Percentiles rank a stretch among this genome's conserved stretches.
Evolutionary conservation across 2,797 vertebrate genomes (phyloP).

Genomic region (Pangasius larnaudii): DNA sequence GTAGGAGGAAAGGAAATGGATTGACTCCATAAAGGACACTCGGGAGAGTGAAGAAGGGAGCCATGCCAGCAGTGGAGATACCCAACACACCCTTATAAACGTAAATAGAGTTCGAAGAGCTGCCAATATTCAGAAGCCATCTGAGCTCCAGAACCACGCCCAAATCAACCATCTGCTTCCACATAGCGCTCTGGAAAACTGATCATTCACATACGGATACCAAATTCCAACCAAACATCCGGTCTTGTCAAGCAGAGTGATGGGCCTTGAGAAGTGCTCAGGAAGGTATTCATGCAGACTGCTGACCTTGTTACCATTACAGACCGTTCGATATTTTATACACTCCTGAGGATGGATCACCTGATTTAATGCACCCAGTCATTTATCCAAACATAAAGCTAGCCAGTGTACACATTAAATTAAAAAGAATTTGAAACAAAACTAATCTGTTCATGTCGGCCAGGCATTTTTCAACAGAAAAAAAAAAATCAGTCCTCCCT

Average conservation of each 20-base stretch:
- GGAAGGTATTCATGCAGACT: neutral
- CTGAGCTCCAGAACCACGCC: slow-evolving; percentile 46
- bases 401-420: neutral
- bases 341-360: neutral
- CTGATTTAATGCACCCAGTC: no score
- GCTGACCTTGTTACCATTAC: neutral
- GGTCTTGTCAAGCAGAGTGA: neutral
- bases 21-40: neutral
- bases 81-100: slow-evolving; percentile 32
- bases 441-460: neutral
- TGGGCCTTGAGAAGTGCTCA: neutral
- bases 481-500: neutral
- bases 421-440: neutral
- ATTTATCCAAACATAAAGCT: neutral
- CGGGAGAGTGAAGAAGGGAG: slow-evolving; percentile 9
- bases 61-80: slow-evolving; percentile 17
- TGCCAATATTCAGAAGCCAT: slow-evolving; percentile 47
- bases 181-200: slow-evolving; percentile 18
- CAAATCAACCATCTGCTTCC: slow-evolving; percentile 51
- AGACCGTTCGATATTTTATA: neutral
- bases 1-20: slow-evolving; percentile 12
- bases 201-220: slow-evolving; percentile 5
- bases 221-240: slow-evolving; percentile 1
- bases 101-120: slow-evolving; percentile 47
- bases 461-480: neutral